A percentile compares a stretch with the other conserved stretches of the same genome.
These are phyloP conservation scores for Slavum lentiscoides DNA, from an alignment of 2,888 invertebrate genomes.

Conservation along the genomic window DNA sequence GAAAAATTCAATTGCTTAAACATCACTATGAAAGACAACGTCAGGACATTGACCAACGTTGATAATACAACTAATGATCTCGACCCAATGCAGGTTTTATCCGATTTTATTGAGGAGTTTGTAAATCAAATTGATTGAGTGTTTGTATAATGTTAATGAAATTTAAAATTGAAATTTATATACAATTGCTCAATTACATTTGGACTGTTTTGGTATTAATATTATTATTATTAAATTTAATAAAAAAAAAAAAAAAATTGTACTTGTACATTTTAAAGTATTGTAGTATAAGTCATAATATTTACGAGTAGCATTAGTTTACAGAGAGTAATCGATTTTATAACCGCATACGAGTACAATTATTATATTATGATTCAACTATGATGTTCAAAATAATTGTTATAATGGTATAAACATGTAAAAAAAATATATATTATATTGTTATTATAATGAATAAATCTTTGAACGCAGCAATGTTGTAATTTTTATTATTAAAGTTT, in stretches of 20 bases:
- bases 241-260: neutral
- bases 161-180: neutral
- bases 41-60: constrained; percentile 6
- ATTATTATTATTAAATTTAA: neutral
- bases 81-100: neutral
- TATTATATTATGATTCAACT: too few relatives aligned
- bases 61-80: neutral
- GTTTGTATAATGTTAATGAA: neutral
- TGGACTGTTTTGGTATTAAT: neutral
- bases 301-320: too few relatives aligned
- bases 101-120: constrained; percentile 26
- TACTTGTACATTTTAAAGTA: constrained; percentile 6
- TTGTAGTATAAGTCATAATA: neutral
- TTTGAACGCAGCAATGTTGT: too few relatives aligned
- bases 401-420: too few relatives aligned
- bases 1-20: constrained; percentile 20
- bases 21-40: constrained; percentile 23
- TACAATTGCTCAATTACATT: constrained; percentile 9
- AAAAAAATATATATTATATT: too few relatives aligned
- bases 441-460: too few relatives aligned
- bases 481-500: too few relatives aligned
- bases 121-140: constrained; percentile 15
- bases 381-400: too few relatives aligned
- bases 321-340: too few relatives aligned
- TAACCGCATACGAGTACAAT: too few relatives aligned